A percentile compares a stretch with the other conserved stretches of the same genome.
phyloP scores from a whole-genome alignment of 1,140 invertebrate species.

The Drosophila murphyi region DNA sequence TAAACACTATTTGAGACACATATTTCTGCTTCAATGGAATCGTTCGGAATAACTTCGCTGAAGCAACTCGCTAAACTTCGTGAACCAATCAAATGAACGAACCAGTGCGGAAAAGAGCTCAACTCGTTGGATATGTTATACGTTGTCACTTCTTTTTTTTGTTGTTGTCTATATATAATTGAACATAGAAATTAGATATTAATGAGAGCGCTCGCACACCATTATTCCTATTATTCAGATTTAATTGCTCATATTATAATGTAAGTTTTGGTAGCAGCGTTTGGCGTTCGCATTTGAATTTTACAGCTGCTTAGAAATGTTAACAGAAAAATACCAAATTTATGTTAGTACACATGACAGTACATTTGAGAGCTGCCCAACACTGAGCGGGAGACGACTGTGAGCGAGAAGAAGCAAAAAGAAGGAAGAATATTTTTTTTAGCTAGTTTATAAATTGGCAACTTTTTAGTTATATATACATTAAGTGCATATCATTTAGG shows the following conservation, averaged over 20 bases:
- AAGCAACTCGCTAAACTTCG: constrained; percentile 2
- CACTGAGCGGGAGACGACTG: constrained; percentile 28
- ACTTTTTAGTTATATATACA: constrained; percentile 48
- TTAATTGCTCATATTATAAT: too few species aligned
- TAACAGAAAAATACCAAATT: constrained; percentile 16
- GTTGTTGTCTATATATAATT: too few species aligned
- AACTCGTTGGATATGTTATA: neutral
- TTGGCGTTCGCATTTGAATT: neutral
- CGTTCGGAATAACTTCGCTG: constrained; percentile 1
- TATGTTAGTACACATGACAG: neutral
- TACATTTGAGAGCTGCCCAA: constrained; percentile 5
- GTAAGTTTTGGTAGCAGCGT: too few species aligned
- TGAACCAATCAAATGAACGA: neutral
- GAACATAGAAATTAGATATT: too few species aligned
- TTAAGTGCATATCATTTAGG: constrained; percentile 42
- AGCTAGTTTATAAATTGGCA: constrained; percentile 44
- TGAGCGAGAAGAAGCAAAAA: constrained; percentile 11
- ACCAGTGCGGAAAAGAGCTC: constrained; percentile 1
- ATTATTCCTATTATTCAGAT: too few species aligned
- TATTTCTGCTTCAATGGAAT: constrained; percentile 17
- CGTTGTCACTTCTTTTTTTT: too few species aligned
- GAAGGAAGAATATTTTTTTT: constrained; percentile 32
- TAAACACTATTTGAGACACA: constrained; percentile 52
- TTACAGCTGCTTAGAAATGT: constrained; percentile 1
- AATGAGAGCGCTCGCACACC: too few species aligned